Evolutionary conservation across 1,140 invertebrate species (phyloP).

Genomic region (Trichoplusia ni): DNA sequence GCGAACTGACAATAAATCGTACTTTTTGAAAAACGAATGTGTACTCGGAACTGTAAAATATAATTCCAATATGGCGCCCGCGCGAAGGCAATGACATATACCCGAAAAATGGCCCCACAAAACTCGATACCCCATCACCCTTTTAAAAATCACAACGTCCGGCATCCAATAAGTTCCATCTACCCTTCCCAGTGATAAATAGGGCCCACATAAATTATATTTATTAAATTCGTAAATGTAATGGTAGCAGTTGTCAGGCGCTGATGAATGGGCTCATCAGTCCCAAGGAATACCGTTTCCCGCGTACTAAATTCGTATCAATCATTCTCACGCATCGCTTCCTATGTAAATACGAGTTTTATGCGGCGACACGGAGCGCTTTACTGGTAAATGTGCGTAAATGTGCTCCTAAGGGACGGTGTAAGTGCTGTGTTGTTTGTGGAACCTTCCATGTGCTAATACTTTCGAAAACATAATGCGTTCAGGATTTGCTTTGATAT

Average conservation of each 20-base stretch:
- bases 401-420: constrained; percentile 15
- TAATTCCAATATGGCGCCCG: no score
- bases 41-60: no score
- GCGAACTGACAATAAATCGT: no score
- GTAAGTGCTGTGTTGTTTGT: constrained; percentile 10
- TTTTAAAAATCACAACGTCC: constrained; percentile 18
- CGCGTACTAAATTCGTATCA: constrained; percentile 31
- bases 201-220: constrained; percentile 24
- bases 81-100: constrained; percentile 1
- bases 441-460: constrained; percentile 11
- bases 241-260: constrained; percentile 21
- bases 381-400: constrained; percentile 12
- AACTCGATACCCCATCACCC: background rate
- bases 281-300: constrained; percentile 18
- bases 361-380: constrained; percentile 3
- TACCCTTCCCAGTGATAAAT: constrained; percentile 26
- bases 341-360: constrained; percentile 33
- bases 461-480: background rate
- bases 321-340: constrained; percentile 30
- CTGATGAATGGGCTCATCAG: constrained; percentile 31
- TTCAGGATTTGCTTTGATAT: background rate
- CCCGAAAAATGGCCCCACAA: background rate
- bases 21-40: no score
- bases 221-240: constrained; percentile 31
- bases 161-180: constrained; percentile 7